Conservation (phyloP, 2,113 vertebrate genomes). For the Microcebus lehilahytsara region DNA sequence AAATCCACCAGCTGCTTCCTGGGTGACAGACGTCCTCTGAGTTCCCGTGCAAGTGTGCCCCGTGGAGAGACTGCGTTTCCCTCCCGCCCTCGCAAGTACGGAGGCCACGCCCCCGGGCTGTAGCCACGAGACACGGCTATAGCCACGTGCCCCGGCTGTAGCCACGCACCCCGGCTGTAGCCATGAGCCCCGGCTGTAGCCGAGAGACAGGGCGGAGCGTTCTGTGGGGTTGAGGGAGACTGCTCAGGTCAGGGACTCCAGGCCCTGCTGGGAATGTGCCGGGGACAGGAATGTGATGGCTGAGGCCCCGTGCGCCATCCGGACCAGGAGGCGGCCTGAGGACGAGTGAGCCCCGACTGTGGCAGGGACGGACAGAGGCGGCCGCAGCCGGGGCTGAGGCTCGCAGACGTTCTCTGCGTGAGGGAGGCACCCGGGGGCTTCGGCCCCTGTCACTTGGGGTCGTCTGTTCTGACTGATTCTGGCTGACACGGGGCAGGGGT, state of each 20-base stretch:
- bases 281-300: neutral
- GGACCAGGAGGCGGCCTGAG: neutral
- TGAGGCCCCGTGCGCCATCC: rapidly evolving
- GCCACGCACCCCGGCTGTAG: too few species aligned
- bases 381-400: neutral
- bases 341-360: neutral
- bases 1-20: neutral
- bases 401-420: rapidly evolving
- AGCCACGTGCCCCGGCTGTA: too few species aligned
- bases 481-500: too few species aligned
- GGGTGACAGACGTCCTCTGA: neutral
- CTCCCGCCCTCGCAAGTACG: too few species aligned
- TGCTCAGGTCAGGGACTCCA: neutral
- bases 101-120: neutral
- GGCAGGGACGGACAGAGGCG: neutral
- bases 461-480: neutral
- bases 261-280: neutral
- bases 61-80: rapidly evolving
- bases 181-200: too few species aligned
- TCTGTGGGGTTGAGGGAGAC: neutral
- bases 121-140: neutral
- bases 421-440: rapidly evolving
- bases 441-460: rapidly evolving
- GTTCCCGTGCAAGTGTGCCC: too few species aligned
- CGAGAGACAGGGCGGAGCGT: rapidly evolving